Percentiles rank a stretch among this genome's conserved stretches.
These are phyloP conservation scores for Drosophila busckii DNA, from an alignment of 1,140 invertebrate species.

Conservation along the genomic window DNA sequence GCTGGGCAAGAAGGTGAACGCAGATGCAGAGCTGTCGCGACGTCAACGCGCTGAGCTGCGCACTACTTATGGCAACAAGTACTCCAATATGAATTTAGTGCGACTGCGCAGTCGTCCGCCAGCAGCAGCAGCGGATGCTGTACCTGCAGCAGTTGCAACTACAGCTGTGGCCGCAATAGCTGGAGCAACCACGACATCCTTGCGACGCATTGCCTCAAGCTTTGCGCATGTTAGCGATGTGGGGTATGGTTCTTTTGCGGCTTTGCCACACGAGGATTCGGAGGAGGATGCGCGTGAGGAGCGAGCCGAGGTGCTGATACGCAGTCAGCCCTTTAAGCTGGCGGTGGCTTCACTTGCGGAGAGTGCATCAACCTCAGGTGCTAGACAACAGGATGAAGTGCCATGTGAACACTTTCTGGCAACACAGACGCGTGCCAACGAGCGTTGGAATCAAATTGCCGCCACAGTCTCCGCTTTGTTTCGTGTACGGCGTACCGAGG, in stretches of 20 bases:
- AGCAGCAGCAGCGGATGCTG: too few relatives aligned
- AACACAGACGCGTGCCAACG: constrained; percentile 27
- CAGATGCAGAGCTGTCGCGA: constrained; percentile 20
- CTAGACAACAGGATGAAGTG: too few relatives aligned
- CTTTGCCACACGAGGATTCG: constrained; percentile 32
- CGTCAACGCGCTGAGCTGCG: constrained; percentile 44
- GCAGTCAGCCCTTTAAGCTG: constrained; percentile 30
- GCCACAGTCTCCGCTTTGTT: constrained; percentile 44
- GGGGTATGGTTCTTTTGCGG: constrained; percentile 11
- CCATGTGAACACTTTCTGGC: background rate
- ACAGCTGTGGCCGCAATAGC: background rate
- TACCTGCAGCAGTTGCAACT: background rate
- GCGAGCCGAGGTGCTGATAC: constrained; percentile 42
- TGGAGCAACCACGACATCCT: background rate
- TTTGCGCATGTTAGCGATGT: constrained; percentile 42
- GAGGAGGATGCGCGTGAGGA: constrained; percentile 49
- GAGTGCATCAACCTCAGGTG: background rate
- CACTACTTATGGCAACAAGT: constrained; percentile 44
- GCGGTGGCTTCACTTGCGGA: background rate
- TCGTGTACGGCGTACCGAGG: constrained; percentile 30
- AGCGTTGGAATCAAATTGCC: constrained; percentile 50
- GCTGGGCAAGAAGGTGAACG: constrained; percentile 11
- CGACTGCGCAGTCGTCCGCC: constrained; percentile 20
- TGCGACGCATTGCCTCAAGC: constrained; percentile 53
- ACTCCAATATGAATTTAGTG: constrained; percentile 36